Conservation (phyloP, 2,113 vertebrate species). For the Anser cygnoides region DNA sequence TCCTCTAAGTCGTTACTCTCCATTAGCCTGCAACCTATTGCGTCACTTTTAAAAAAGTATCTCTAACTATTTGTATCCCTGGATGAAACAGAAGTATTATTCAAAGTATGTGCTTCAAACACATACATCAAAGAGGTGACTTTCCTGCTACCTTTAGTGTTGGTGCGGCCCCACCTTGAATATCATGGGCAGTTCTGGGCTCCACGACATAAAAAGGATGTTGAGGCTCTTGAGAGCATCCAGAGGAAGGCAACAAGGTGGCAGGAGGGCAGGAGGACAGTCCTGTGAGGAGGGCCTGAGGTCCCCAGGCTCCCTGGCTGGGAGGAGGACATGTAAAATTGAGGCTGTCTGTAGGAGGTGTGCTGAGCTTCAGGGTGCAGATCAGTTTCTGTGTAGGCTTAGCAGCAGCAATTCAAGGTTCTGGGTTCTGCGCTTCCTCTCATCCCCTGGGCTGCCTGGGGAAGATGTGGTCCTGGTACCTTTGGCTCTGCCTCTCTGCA, state of each 20-base stretch:
- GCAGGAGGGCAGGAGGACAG: no score
- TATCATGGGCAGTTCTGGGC: no score
- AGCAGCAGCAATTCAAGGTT: neutral
- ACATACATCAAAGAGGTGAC: no score
- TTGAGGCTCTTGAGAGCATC: no score
- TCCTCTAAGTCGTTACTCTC: neutral
- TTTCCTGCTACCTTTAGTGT: no score
- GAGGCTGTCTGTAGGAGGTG: neutral
- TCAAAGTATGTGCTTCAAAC: fast-evolving
- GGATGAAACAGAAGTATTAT: neutral
- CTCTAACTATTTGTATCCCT: neutral
- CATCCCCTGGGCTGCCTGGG: neutral
- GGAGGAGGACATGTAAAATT: no score
- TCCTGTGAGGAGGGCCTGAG: no score
- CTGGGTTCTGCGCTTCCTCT: neutral
- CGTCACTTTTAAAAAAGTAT: no score
- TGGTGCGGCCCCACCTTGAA: no score
- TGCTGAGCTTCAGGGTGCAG: neutral
- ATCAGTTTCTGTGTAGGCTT: neutral
- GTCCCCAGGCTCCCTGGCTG: no score
- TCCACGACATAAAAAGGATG: no score
- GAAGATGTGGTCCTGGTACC: neutral
- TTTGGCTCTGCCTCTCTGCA: neutral
- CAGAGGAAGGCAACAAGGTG: no score
- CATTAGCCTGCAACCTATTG: neutral